Evolutionary conservation across 2,888 invertebrate species (phyloP).

Genomic region (Tachina fera): DNA sequence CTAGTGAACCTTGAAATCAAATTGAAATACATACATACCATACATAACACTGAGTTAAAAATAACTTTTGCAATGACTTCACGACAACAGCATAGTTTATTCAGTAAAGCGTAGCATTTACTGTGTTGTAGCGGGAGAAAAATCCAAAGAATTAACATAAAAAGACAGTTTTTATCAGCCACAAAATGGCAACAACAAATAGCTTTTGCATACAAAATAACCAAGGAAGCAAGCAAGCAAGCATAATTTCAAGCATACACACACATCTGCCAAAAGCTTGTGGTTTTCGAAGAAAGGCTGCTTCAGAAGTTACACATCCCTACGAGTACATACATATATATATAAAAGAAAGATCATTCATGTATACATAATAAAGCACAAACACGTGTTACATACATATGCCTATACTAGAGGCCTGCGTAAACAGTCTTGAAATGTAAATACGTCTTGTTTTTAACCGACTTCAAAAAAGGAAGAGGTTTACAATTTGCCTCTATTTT

Average conservation of each 20-base stretch:
- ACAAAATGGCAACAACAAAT: conserved; percentile 34
- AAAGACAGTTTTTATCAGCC: conserved; percentile 17
- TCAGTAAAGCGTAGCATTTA: not conserved
- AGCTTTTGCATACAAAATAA: not conserved
- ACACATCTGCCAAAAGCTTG: conserved; percentile 35
- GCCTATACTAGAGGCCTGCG: too few species aligned
- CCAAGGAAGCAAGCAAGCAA: conserved; percentile 3
- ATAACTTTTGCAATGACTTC: not conserved
- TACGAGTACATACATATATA: too few species aligned
- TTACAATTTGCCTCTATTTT: too few species aligned
- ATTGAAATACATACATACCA: not conserved
- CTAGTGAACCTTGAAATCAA: not conserved
- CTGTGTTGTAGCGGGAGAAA: not conserved
- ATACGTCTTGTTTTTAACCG: too few species aligned
- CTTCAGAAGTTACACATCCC: conserved; percentile 10
- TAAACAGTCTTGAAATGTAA: too few species aligned
- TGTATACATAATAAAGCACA: conserved; percentile 16
- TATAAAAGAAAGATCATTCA: not conserved
- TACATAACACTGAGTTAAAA: conserved; percentile 18
- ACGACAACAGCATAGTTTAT: not conserved
- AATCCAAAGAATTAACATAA: not conserved
- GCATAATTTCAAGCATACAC: conserved; percentile 7
- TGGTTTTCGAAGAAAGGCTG: conserved; percentile 29
- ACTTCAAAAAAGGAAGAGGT: too few species aligned
- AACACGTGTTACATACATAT: not conserved